These are phyloP conservation scores for Anser brachyrhynchus DNA, from an alignment of 2,113 vertebrate species.

Conservation along the genomic window DNA sequence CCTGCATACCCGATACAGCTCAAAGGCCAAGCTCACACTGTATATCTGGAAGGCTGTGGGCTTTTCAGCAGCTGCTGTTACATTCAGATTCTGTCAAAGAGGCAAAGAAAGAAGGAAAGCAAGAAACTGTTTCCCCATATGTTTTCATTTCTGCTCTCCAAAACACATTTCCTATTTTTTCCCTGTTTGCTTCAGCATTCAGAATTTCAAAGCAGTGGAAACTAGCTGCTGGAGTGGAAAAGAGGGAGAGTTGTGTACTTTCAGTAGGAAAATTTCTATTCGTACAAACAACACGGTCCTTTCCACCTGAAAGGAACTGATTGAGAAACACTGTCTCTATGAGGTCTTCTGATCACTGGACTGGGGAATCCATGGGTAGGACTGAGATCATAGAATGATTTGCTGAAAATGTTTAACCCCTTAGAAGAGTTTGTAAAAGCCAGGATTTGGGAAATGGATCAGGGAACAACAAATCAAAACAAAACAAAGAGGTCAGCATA, in stretches of 20 bases:
- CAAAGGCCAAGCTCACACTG: background rate
- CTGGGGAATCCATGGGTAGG: background rate
- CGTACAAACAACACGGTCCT: background rate
- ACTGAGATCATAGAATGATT: background rate
- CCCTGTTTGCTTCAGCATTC: background rate
- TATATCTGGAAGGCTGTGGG: background rate
- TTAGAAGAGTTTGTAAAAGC: slow-evolving; percentile 3
- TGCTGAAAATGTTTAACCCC: slow-evolving; percentile 47
- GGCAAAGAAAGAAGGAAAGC: background rate
- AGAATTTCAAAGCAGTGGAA: slow-evolving; percentile 37
- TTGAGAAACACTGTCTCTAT: slow-evolving; percentile 9
- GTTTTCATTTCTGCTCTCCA: slow-evolving; percentile 22
- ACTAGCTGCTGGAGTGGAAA: background rate
- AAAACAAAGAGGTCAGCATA: slow-evolving; percentile 20
- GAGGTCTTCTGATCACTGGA: background rate
- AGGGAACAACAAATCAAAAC: slow-evolving; percentile 14
- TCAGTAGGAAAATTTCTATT: slow-evolving; percentile 29
- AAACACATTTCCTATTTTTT: slow-evolving; percentile 17
- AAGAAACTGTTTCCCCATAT: background rate
- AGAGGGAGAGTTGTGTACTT: slow-evolving; percentile 19
- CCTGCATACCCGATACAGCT: background rate
- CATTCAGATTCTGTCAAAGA: background rate
- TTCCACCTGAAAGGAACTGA: slow-evolving; percentile 31
- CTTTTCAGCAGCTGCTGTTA: background rate
- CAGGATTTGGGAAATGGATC: background rate